phyloP scores from a whole-genome alignment of 2,888 invertebrate species.

The Tinea pellionella region DNA sequence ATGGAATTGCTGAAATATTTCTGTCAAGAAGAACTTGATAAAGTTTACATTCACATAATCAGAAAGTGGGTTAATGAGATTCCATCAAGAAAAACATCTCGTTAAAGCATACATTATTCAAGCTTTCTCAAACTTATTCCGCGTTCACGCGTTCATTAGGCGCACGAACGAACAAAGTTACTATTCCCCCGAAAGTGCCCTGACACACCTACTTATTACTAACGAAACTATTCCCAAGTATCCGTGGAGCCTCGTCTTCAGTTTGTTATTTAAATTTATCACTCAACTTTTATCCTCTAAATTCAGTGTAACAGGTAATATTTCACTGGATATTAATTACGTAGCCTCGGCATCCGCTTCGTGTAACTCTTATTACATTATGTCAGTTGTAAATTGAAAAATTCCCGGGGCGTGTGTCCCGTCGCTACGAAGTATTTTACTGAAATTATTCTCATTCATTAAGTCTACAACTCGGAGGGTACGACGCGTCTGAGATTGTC shows the following conservation, averaged over 20 bases:
- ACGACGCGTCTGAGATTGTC: slow-evolving; percentile 30
- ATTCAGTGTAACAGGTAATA: slow-evolving; percentile 68
- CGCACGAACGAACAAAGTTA: slow-evolving; percentile 52
- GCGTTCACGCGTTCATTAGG: slow-evolving; percentile 67
- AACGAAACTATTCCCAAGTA: slow-evolving; percentile 61
- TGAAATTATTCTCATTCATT: slow-evolving; percentile 69
- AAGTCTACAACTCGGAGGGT: slow-evolving; percentile 60
- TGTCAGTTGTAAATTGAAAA: slow-evolving; percentile 70
- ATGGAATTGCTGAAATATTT: slow-evolving; percentile 50
- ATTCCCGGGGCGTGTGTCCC: slow-evolving; percentile 68
- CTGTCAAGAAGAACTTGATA: slow-evolving; percentile 52
- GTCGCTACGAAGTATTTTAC: slow-evolving; percentile 66
- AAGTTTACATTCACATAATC: slow-evolving; percentile 65
- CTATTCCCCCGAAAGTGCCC: slow-evolving; percentile 41
- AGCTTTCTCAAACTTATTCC: slow-evolving; percentile 63
- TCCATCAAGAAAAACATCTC: slow-evolving; percentile 69
- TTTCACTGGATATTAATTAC: slow-evolving; percentile 68
- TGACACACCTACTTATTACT: slow-evolving; percentile 57
- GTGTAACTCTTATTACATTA: slow-evolving; percentile 69
- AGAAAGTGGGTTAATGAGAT: slow-evolving; percentile 68
- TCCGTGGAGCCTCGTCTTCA: slow-evolving; percentile 44
- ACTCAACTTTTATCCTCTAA: slow-evolving; percentile 68
- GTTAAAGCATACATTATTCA: slow-evolving; percentile 69
- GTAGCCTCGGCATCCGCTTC: slow-evolving; percentile 59
- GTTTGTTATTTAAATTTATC: slow-evolving; percentile 68